phyloP scores from a whole-genome alignment of 2,113 vertebrate genomes.

The Odontophorus gujanensis region DNA sequence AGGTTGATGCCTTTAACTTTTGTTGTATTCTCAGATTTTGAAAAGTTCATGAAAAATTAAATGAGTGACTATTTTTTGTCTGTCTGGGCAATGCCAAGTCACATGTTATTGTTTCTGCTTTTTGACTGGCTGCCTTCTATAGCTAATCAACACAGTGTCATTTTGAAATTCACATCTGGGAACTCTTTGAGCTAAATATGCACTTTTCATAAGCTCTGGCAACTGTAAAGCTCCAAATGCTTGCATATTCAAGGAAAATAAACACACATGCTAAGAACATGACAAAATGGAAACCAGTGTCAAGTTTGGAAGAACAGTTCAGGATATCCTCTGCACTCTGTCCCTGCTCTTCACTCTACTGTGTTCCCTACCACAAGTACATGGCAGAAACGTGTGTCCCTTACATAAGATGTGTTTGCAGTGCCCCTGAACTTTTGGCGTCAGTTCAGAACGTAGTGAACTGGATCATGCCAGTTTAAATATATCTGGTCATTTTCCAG shows the following conservation, averaged over 20 bases:
- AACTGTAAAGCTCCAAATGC: constrained; percentile 57
- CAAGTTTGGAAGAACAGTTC: constrained; percentile 32
- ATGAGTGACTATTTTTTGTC: constrained; percentile 41
- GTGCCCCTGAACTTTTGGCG: constrained; percentile 56
- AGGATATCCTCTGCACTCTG: constrained; percentile 51
- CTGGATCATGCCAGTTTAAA: constrained; percentile 56
- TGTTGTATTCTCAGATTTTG: background rate
- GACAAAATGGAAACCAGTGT: constrained; percentile 52
- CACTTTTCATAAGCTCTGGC: constrained; percentile 69
- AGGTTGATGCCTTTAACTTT: background rate
- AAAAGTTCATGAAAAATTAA: constrained; percentile 35
- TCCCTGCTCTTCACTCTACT: background rate
- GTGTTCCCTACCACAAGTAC: background rate
- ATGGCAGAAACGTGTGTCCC: constrained; percentile 1
- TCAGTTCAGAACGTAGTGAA: constrained; percentile 36
- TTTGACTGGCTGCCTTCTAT: constrained; percentile 62
- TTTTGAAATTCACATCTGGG: constrained; percentile 71
- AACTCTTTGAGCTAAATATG: constrained; percentile 70
- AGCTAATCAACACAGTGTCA: constrained; percentile 65
- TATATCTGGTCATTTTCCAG: constrained; percentile 66
- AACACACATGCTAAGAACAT: constrained; percentile 55
- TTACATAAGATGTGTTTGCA: constrained; percentile 24
- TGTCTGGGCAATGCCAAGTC: constrained; percentile 48
- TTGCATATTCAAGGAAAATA: constrained; percentile 67
- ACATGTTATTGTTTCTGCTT: constrained; percentile 47